Conservation (phyloP, 2,888 invertebrate species). For the Capitulum mitella region DNA sequence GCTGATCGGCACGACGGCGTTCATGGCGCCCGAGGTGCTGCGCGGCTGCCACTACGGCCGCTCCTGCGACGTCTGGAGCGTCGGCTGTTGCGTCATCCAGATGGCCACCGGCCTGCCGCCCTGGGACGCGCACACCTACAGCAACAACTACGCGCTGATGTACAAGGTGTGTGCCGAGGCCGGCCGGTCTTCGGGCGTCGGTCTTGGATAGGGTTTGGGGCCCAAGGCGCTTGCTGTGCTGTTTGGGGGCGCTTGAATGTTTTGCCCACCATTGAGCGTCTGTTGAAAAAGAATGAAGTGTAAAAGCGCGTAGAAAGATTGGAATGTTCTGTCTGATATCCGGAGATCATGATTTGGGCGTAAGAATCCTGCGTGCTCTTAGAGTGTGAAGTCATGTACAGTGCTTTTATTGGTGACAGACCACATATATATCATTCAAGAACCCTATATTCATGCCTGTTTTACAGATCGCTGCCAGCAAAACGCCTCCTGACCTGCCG, state of each 20-base stretch:
- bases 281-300: neutral
- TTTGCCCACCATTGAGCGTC: neutral
- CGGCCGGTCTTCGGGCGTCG: too few relatives aligned
- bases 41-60: conserved; percentile 48
- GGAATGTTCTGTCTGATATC: neutral
- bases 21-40: conserved; percentile 50
- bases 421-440: too few relatives aligned
- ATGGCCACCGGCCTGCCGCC: conserved; percentile 48
- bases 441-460: neutral
- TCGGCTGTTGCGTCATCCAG: conserved; percentile 48
- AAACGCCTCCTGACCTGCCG: conserved; percentile 45
- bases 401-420: too few relatives aligned
- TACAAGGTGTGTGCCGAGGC: conserved; percentile 45
- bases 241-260: neutral
- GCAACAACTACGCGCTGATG: conserved; percentile 47
- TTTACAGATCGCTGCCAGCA: conserved; percentile 46
- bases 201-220: too few relatives aligned
- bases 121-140: conserved; percentile 46
- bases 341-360: neutral
- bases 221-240: neutral
- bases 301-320: neutral
- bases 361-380: neutral
- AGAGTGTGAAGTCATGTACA: too few relatives aligned
- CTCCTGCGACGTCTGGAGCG: conserved; percentile 48
- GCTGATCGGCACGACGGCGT: conserved; percentile 47